Conservation (phyloP, 2,888 invertebrate genomes). For the Drosophila nr. medialis region DNA sequence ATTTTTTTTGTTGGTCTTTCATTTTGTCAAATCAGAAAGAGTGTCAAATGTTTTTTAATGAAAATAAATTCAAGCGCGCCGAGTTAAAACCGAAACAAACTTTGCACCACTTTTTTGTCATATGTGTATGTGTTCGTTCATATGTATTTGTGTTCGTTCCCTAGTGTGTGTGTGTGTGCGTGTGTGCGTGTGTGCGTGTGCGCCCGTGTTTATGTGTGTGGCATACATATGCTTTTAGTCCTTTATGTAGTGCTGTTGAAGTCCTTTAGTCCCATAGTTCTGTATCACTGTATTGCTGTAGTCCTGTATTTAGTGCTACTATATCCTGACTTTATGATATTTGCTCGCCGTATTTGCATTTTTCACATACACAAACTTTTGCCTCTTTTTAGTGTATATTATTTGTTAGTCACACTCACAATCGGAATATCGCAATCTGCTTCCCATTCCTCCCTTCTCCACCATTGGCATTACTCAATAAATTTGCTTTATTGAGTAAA, state of each 20-base stretch:
- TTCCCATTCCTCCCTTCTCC: not conserved
- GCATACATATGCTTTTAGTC: constrained; percentile 17
- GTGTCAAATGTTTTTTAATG: constrained; percentile 41
- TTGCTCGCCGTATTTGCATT: constrained; percentile 70
- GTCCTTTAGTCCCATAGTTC: constrained; percentile 10
- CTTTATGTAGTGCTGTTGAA: constrained; percentile 22
- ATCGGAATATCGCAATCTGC: constrained; percentile 29
- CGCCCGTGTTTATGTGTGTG: not conserved
- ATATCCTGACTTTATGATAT: constrained; percentile 72
- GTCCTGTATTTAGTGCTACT: constrained; percentile 58
- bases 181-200: constrained; percentile 7
- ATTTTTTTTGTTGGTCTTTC: constrained; percentile 5
- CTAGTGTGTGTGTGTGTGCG: not conserved
- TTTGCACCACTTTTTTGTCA: constrained; percentile 76
- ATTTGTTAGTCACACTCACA: constrained; percentile 19
- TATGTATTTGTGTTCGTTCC: constrained; percentile 18
- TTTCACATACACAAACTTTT: constrained; percentile 44
- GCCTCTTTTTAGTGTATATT: not conserved
- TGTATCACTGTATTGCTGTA: constrained; percentile 37
- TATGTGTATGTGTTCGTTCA: constrained; percentile 19
- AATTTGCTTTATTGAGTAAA: constrained; percentile 77
- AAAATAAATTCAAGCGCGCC: constrained; percentile 81
- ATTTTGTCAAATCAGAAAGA: constrained; percentile 25
- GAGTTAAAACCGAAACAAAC: constrained; percentile 84
- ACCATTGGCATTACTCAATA: constrained; percentile 64